phyloP scores from a whole-genome alignment of 2,113 vertebrate species.

The Paramisgurnus dabryanus region DNA sequence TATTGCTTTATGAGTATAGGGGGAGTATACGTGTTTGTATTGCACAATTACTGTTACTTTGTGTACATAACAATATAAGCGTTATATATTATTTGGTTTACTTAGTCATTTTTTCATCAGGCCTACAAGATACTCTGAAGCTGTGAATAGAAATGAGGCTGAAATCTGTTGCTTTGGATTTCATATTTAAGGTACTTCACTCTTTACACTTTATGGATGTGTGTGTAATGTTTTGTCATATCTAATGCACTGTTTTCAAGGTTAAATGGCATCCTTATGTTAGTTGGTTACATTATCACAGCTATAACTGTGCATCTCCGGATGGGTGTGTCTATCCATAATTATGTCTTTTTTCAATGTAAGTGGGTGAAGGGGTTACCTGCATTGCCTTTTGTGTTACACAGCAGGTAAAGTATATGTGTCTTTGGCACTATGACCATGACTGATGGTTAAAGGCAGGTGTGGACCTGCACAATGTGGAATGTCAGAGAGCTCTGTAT shows the following conservation, averaged over 20 bases:
- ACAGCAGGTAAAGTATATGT: constrained; percentile 12
- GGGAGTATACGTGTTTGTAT: too few species aligned
- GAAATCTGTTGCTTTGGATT: constrained; percentile 13
- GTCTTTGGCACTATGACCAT: background rate
- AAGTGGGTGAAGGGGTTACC: constrained; percentile 21
- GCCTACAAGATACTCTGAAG: background rate
- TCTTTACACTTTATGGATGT: background rate
- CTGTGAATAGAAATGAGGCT: background rate
- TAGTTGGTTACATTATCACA: too few species aligned
- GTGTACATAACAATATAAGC: too few species aligned
- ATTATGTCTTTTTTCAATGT: background rate
- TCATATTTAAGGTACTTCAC: constrained; percentile 29
- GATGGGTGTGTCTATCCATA: background rate
- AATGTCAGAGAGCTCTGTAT: constrained; percentile 47
- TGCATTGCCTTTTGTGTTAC: background rate
- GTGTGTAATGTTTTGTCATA: background rate
- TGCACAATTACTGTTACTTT: background rate
- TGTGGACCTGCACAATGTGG: constrained; percentile 44
- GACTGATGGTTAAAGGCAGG: constrained; percentile 46
- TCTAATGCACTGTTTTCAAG: too few species aligned
- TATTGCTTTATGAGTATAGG: too few species aligned
- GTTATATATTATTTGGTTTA: too few species aligned
- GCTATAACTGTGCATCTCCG: background rate
- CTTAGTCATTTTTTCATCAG: constrained; percentile 1
- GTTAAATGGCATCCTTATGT: background rate